Base-by-base conservation (phyloP, 2,797 vertebrate species). In the Psittacula echo region DNA sequence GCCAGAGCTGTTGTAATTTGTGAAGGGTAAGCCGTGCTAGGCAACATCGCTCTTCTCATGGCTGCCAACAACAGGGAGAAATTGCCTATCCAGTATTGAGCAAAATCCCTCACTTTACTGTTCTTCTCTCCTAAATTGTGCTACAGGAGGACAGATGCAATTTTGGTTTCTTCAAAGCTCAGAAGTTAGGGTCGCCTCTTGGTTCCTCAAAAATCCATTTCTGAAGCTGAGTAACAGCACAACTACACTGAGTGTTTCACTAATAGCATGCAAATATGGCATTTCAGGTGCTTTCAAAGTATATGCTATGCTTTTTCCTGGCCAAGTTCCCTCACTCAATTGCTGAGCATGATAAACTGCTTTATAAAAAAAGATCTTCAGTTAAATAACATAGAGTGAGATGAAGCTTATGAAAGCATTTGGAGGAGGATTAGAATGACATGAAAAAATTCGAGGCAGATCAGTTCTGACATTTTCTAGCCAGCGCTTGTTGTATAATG, bases 401-500 rank as follows among this genome's bases (percentile, higher is more conserved):
- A 84, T 80, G 68, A 87, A 91, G 68, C 54, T 93, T 50, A 70
- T 61, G 29, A 93, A 95, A 82, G 54, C 61, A 58, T 90, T 89
- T 94, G 88, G 71, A 94, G 73, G 81, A 87, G 81, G 73, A 95
- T 92, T 91, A 94, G 60, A 91, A 78, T 82, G 76, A 93, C 58
- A 88, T 54, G 39, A 80, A 94, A 94, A 80, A 29, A 50, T 78
- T 91, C 9, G 3, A 89, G 67, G 41, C 29, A 94, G 80, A 90
- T 92, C 84, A 95, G 71, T 61, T 66, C 60, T 92, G 88, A 92
- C 74, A 89, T 96, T 95, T 96, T 89, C 67, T 70, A 84, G 65
- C 50, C 70, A 87, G 45, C 5, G 1, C 7, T 85, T 89, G 27
- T 78, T 89, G 41, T 80, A 47, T 70, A 92, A 90, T 74, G 82